Evolutionary conservation across 2,888 invertebrate species (phyloP).

Genomic region (Oscheius myriophilus): DNA sequence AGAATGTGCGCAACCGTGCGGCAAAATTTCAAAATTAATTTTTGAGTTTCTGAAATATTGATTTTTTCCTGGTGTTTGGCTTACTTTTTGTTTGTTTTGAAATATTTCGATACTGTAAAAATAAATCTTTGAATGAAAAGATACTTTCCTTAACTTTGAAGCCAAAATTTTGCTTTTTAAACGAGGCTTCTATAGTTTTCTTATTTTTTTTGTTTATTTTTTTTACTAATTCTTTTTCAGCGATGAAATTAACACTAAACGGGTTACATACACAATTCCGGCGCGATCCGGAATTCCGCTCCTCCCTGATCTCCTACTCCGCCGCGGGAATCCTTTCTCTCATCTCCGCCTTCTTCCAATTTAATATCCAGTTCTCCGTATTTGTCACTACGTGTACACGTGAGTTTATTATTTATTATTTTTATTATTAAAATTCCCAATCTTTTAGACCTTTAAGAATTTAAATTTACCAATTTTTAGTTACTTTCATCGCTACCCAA

Average conservation of each 20-base stretch:
- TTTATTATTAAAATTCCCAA: not conserved
- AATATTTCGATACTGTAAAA: too few species aligned
- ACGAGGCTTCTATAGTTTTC: not conserved
- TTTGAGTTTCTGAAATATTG: too few species aligned
- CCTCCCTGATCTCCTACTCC: conserved; percentile 9
- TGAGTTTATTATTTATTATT: not conserved
- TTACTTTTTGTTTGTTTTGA: too few species aligned
- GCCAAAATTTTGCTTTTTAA: not conserved
- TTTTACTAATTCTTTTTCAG: too few species aligned
- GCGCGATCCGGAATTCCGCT: conserved; percentile 29
- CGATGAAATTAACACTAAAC: conserved; percentile 20
- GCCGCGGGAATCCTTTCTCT: not conserved
- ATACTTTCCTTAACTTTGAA: too few species aligned
- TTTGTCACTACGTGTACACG: conserved; percentile 18
- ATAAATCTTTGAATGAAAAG: too few species aligned
- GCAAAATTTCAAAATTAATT: too few species aligned
- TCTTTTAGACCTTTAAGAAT: too few species aligned
- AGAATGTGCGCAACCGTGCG: too few species aligned
- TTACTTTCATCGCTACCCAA: not conserved
- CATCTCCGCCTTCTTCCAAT: not conserved
- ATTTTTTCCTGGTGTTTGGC: too few species aligned
- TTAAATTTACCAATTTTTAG: not conserved
- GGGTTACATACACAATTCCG: conserved; percentile 23
- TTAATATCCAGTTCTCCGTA: conserved; percentile 21
- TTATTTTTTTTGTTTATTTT: not conserved